phyloP scores from a whole-genome alignment of 2,113 vertebrate species.

The Cyrtonyx montezumae region DNA sequence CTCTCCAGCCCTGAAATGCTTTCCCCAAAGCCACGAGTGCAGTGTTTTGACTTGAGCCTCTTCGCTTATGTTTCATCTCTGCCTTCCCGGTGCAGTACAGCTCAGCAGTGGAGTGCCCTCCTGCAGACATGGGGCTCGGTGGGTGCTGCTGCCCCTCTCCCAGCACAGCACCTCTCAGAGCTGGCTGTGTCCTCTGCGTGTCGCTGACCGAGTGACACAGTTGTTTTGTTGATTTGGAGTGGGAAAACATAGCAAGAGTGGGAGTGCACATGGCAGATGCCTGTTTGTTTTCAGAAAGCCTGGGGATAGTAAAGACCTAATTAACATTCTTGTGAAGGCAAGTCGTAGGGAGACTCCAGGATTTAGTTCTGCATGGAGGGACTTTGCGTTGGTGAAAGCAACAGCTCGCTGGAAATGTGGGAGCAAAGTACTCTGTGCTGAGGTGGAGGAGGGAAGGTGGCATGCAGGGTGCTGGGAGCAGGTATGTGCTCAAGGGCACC shows the following conservation, averaged over 20 bases:
- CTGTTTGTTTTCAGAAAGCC: slow-evolving; percentile 58
- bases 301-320: slow-evolving; percentile 55
- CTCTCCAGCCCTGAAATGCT: background rate
- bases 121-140: background rate
- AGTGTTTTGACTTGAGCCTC: background rate
- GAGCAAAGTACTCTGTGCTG: slow-evolving; percentile 16
- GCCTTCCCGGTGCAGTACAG: background rate
- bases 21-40: slow-evolving; percentile 10
- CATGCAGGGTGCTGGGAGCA: background rate
- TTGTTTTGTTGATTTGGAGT: slow-evolving; percentile 50
- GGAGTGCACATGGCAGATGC: slow-evolving; percentile 55
- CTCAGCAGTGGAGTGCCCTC: background rate
- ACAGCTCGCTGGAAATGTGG: slow-evolving; percentile 45
- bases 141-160: background rate
- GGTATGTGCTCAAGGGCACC: background rate
- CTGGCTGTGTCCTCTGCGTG: background rate
- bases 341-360: slow-evolving; percentile 29
- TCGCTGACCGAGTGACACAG: slow-evolving; percentile 58
- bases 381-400: slow-evolving; percentile 10
- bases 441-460: background rate
- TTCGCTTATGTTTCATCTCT: background rate
- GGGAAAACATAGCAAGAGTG: slow-evolving; percentile 26
- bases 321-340: slow-evolving; percentile 54
- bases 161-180: background rate
- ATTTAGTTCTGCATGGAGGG: slow-evolving; percentile 14